Base-by-base conservation (phyloP, 2,888 invertebrate genomes). In the Drosophila macrospina region DNA sequence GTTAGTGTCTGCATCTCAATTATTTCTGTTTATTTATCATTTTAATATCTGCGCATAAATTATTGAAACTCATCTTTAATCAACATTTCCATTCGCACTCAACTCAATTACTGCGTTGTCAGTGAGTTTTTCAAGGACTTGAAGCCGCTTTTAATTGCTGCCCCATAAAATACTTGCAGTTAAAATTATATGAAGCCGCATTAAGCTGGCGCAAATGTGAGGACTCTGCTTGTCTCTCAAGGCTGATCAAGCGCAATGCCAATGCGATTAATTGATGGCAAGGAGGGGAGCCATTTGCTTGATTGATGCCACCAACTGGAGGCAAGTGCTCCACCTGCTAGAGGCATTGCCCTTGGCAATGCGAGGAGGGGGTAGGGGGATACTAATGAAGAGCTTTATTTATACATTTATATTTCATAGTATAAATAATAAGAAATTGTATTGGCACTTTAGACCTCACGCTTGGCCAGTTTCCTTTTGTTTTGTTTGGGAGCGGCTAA, bases 191-290 rank as follows among this genome's bases (percentile, higher is more conserved):
- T 10, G 8, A 4, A 28, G 28, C 71, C 24, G 20, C 26, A 57
- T 48, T 42, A 44, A 41, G 30, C 13, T 36, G 34, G 45, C 26
- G 44, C 15, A 15, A 20, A n/a, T n/a, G n/a, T n/a, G n/a, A n/a
- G n/a, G n/a, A 44, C 44, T 28, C 44, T 26, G 60, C 34, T 20
- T 34, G 32, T 52, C 13, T 34, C 8, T 11, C 13, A 51, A 10
- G 50, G 54, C 44, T 60, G 56, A 85, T 87, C 80, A 83, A 79
- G 85, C 77, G 85, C 74, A 79, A 82, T 77, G 50, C 39, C 72
- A 72, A 63, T 67, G 67, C 72, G 67, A 77, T 82, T 82, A 82
- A 83, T 87, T 87, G 1, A 3, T 20, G 20, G 20, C 3, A 3
- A 3, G 20, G 20, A 76, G 41, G 37, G 30, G 20, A 6, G 24